Percentiles rank a stretch among this genome's conserved stretches.
These are phyloP conservation scores for Synaphobranchus kaupii DNA, from an alignment of 2,797 vertebrate genomes.

Conservation along the genomic window DNA sequence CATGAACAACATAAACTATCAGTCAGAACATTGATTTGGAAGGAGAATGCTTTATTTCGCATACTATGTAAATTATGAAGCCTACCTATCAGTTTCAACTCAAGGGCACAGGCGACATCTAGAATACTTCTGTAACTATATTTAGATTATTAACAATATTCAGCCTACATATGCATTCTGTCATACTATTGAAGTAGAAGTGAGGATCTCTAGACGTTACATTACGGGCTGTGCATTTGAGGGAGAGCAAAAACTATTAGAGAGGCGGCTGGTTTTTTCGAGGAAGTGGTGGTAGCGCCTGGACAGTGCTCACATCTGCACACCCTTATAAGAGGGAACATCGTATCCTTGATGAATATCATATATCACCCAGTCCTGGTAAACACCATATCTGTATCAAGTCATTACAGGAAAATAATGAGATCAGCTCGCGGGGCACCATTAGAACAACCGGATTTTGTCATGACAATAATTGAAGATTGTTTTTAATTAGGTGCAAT, in stretches of 20 bases:
- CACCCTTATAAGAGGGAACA: not conserved
- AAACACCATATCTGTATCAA: slow-evolving; percentile 29
- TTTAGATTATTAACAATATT: not conserved
- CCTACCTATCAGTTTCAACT: not conserved
- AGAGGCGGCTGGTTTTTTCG: not conserved
- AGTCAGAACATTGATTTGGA: not conserved
- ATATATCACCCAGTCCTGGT: slow-evolving; percentile 22
- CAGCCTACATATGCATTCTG: not conserved
- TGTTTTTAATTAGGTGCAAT: slow-evolving; percentile 45
- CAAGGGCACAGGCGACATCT: not conserved
- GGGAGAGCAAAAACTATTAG: not conserved
- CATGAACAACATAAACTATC: not conserved
- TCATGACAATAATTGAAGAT: slow-evolving; percentile 43
- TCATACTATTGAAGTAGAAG: not conserved
- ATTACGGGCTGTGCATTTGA: not conserved
- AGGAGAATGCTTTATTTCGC: not conserved
- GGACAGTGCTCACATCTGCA: not conserved
- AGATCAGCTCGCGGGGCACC: slow-evolving; percentile 31
- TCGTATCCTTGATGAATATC: slow-evolving; percentile 23
- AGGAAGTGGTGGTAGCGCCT: not conserved
- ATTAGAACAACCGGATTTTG: slow-evolving; percentile 43
- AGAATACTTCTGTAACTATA: not conserved
- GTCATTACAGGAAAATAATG: slow-evolving; percentile 40
- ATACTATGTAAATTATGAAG: not conserved
- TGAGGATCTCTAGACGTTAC: not conserved